Conservation (phyloP, 2,888 invertebrate genomes). For the Dryomyza anilis region DNA sequence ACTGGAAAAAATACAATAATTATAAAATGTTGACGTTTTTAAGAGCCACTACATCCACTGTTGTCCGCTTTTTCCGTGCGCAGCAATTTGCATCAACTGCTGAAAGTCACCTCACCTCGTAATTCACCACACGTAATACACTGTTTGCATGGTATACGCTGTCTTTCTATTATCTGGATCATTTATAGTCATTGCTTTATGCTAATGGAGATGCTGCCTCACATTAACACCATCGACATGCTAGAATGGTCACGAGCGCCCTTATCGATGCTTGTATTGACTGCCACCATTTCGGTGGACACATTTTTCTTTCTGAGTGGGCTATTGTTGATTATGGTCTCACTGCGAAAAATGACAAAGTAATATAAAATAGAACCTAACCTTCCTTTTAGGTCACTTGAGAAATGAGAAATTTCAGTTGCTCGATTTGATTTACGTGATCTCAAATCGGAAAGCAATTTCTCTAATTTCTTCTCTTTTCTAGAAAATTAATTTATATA, state of each 20-base stretch:
- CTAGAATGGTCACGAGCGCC: slow-evolving; percentile 47
- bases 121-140: slow-evolving; percentile 45
- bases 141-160: slow-evolving; percentile 61
- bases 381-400: too few relatives aligned
- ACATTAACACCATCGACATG: slow-evolving; percentile 40
- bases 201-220: slow-evolving; percentile 28
- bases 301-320: slow-evolving; percentile 69
- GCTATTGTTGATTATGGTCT: slow-evolving; percentile 60
- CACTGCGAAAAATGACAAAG: slow-evolving; percentile 48
- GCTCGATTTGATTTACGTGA: too few relatives aligned
- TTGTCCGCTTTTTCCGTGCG: slow-evolving; percentile 44
- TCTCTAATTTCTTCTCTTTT: not conserved
- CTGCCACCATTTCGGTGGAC: slow-evolving; percentile 65
- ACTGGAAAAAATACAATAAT: not conserved
- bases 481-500: too few relatives aligned
- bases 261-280: slow-evolving; percentile 44
- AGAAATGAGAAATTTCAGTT: too few relatives aligned
- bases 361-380: too few relatives aligned
- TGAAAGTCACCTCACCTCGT: slow-evolving; percentile 34
- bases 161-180: slow-evolving; percentile 61
- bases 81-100: slow-evolving; percentile 39
- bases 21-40: not conserved
- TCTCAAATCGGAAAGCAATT: too few relatives aligned
- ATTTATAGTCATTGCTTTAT: slow-evolving; percentile 54
- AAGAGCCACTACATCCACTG: slow-evolving; percentile 29